Evolutionary conservation across 1,140 invertebrate genomes (phyloP), one percentile per base, ranked within the genome.

Genomic region (Choristoneura fumiferana): DNA sequence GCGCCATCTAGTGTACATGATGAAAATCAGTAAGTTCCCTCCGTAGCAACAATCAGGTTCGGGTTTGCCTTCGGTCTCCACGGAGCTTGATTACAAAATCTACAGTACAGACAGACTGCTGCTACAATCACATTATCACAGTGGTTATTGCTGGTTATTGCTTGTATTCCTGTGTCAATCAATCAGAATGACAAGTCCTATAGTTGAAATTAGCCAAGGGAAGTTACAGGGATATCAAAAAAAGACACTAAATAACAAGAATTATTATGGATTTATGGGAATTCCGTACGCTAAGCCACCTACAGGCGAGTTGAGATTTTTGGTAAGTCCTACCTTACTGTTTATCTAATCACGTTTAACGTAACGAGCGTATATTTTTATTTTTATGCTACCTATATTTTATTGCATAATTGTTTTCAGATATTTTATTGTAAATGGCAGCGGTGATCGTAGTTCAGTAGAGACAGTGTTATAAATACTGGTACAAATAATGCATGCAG

Each of bases 211-310:
- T n/a, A 13, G 45, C 12, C 18, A 58, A 12, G 57, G 57, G 12
- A 60, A 60, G 17, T 54, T 54, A 43, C 38, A 29, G 10, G 45
- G 58, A 18, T 17, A 18, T 18, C 13, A 40, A 5, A 13, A 18
- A n/a, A 36, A 43, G 4, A 36, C 12, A 15, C 10, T 37, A 5
- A 22, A 78, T 81, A 65, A 81, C 45, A 74, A 65, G 64, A 63
- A 8, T 56, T 86, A 91, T 35, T 79, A 91, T 60, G 77, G 81
- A 13, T 92, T 91, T 68, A 75, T 89, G 12, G 89, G 89, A 14
- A 90, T 92, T 54, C 91, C 91, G 1, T 92, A 88, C 60, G 91
- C 90, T 8, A 70, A 78, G 62, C 83, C 91, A 54, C 91, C 91
- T 4, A 57, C 91, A 14, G 88, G 82, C 29, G 62, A 85, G 10